phyloP scores from a whole-genome alignment of 2,113 vertebrate species.

The Alligator sinensis region DNA sequence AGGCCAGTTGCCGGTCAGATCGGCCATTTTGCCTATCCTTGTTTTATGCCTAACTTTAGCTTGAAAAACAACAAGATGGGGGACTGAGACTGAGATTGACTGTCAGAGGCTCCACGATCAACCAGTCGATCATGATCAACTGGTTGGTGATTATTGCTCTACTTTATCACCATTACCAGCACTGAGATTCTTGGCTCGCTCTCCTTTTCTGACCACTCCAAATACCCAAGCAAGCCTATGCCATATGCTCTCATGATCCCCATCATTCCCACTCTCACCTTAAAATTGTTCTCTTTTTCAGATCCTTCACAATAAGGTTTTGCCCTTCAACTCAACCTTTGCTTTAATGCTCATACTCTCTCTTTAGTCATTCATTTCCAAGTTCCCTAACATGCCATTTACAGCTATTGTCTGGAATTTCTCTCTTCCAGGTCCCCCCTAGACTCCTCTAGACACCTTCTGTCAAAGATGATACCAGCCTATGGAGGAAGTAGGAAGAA shows the following conservation, averaged over 20 bases:
- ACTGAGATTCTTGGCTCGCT: background rate
- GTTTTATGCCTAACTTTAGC: too few species aligned
- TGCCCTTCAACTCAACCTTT: background rate
- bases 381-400: background rate
- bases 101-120: too few species aligned
- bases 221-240: background rate
- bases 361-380: background rate
- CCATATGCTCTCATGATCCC: background rate
- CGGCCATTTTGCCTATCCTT: too few species aligned
- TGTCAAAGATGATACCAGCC: background rate
- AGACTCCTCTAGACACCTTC: background rate
- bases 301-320: background rate
- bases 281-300: background rate
- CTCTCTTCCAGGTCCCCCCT: background rate
- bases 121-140: too few species aligned
- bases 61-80: too few species aligned
- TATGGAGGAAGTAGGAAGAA: background rate
- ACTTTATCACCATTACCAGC: background rate
- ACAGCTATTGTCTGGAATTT: background rate
- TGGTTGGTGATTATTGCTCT: background rate
- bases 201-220: background rate
- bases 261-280: background rate
- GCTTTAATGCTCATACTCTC: background rate
- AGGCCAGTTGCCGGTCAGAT: too few species aligned
- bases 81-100: too few species aligned